phyloP scores from a whole-genome alignment of 2,797 vertebrate genomes.

The Phalloptychus januarius region DNA sequence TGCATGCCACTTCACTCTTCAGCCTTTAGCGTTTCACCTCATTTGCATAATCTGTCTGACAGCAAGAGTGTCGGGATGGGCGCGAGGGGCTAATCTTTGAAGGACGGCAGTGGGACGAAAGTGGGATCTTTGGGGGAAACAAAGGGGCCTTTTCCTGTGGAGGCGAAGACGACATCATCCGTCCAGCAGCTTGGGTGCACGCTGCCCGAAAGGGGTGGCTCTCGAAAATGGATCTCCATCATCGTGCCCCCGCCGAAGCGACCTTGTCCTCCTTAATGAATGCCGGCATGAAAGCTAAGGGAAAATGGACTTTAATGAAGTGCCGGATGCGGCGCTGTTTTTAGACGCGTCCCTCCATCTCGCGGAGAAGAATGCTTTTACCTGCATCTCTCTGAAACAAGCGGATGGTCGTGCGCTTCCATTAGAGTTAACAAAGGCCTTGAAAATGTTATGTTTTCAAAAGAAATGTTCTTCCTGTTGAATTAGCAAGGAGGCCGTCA shows the following conservation, averaged over 20 bases:
- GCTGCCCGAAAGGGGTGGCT: slow-evolving; percentile 28
- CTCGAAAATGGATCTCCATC: slow-evolving; percentile 40
- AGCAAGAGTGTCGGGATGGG: slow-evolving; percentile 15
- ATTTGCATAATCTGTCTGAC: slow-evolving; percentile 48
- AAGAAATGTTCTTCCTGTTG: slow-evolving; percentile 43
- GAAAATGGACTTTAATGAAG: slow-evolving; percentile 45
- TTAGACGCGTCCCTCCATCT: slow-evolving; percentile 44
- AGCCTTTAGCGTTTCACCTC: slow-evolving; percentile 25
- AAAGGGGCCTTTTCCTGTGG: background rate
- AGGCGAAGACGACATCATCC: background rate
- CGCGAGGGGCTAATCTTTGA: slow-evolving; percentile 23
- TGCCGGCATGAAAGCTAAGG: slow-evolving; percentile 44
- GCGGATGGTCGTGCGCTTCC: slow-evolving; percentile 37
- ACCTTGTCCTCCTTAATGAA: slow-evolving; percentile 48
- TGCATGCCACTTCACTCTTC: slow-evolving; percentile 29
- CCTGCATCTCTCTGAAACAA: slow-evolving; percentile 42
- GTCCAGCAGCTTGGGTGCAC: slow-evolving; percentile 6
- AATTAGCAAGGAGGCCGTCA: slow-evolving; percentile 45
- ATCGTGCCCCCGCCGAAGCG: slow-evolving; percentile 34
- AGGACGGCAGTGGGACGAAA: slow-evolving; percentile 9
- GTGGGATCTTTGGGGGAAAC: background rate
- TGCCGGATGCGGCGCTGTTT: slow-evolving; percentile 20
- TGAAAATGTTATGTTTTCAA: slow-evolving; percentile 43
- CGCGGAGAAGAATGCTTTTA: slow-evolving; percentile 66
- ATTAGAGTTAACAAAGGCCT: slow-evolving; percentile 69